These are phyloP conservation scores for Catotricha subobsoleta DNA, from an alignment of 2,888 invertebrate genomes.

Conservation along the genomic window DNA sequence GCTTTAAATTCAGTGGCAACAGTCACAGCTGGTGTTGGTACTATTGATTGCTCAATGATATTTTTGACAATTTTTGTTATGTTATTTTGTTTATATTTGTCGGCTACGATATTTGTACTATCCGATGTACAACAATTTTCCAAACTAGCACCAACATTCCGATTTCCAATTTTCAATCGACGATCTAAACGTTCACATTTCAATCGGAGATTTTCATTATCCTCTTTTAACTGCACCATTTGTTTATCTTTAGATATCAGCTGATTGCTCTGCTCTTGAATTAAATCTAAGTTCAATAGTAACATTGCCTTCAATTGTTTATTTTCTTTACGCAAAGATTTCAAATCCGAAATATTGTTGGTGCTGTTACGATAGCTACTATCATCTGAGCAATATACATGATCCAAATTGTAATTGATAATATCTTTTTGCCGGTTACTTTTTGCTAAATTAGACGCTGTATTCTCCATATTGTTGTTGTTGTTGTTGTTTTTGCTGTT, in stretches of 20 bases:
- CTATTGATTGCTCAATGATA: too few relatives aligned
- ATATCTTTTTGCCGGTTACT: conserved; percentile 2
- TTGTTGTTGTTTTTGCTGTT: neutral
- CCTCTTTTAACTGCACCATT: conserved; percentile 49
- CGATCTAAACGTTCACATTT: conserved; percentile 17
- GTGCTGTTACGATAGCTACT: conserved; percentile 6
- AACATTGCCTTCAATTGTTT: conserved; percentile 50
- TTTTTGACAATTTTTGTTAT: too few relatives aligned
- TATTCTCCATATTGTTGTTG: conserved; percentile 2
- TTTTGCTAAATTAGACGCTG: neutral
- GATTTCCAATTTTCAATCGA: conserved; percentile 14
- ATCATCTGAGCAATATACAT: conserved; percentile 21
- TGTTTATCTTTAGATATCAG: conserved; percentile 63
- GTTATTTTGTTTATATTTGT: too few relatives aligned
- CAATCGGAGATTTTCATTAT: conserved; percentile 57
- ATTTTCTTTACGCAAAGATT: conserved; percentile 23
- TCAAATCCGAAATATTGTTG: neutral
- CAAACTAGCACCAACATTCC: conserved; percentile 8
- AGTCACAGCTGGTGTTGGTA: too few relatives aligned
- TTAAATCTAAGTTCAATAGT: conserved; percentile 66
- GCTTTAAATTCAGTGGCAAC: too few relatives aligned
- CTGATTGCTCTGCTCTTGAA: conserved; percentile 78
- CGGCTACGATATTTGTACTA: conserved; percentile 1
- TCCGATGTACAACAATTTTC: neutral
- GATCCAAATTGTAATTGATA: conserved; percentile 16